phyloP scores from a whole-genome alignment of 2,888 invertebrate genomes.

The Eupithecia dodoneata region DNA sequence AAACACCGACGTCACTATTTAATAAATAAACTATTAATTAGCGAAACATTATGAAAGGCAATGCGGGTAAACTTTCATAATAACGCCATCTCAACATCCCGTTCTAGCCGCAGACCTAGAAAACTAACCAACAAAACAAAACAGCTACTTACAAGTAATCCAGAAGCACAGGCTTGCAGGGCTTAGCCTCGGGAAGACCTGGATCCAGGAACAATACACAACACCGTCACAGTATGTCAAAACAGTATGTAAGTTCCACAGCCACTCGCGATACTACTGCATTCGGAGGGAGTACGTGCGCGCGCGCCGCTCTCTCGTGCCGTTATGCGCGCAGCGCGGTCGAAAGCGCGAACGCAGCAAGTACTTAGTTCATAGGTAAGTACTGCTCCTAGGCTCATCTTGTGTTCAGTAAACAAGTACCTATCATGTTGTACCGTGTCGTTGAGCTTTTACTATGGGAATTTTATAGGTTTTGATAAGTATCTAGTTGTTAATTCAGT shows the following conservation, averaged over 20 bases:
- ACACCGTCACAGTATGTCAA: slow-evolving; percentile 54
- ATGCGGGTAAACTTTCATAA: slow-evolving; percentile 28
- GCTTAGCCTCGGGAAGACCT: not conserved
- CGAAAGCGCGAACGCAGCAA: slow-evolving; percentile 66
- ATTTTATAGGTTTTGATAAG: slow-evolving; percentile 10
- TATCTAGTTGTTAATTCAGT: not conserved
- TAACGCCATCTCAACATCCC: slow-evolving; percentile 30
- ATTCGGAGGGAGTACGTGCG: slow-evolving; percentile 49
- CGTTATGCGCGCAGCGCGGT: slow-evolving; percentile 68
- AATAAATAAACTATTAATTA: slow-evolving; percentile 9
- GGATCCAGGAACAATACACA: slow-evolving; percentile 34
- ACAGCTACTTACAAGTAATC: not conserved
- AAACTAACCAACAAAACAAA: slow-evolving; percentile 27
- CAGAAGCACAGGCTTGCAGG: not conserved
- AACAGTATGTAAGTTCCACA: slow-evolving; percentile 34
- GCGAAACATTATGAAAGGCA: slow-evolving; percentile 10
- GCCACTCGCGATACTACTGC: slow-evolving; percentile 54
- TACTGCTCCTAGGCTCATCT: slow-evolving; percentile 36
- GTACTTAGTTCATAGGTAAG: not conserved
- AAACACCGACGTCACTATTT: not conserved
- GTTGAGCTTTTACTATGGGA: slow-evolving; percentile 3
- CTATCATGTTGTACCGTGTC: not conserved
- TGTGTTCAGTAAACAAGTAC: slow-evolving; percentile 14
- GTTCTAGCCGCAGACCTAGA: slow-evolving; percentile 32
- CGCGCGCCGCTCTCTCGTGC: slow-evolving; percentile 61